A percentile compares a stretch with the other conserved stretches of the same genome.
These are phyloP conservation scores for Hypercompe scribonia DNA, from an alignment of 2,888 invertebrate genomes.

Conservation along the genomic window DNA sequence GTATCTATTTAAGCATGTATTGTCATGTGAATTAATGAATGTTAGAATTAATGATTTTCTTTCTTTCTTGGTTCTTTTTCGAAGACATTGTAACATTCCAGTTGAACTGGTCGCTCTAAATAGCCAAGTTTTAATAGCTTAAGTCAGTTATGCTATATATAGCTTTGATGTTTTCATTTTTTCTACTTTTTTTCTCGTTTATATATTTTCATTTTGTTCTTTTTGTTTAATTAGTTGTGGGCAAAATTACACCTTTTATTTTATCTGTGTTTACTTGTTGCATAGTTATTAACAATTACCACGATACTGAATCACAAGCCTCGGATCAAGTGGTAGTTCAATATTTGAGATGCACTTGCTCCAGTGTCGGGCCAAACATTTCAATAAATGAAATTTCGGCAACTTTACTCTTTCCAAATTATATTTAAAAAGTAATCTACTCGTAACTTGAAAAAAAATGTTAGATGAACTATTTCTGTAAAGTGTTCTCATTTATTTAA, in stretches of 20 bases:
- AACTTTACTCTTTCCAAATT: slow-evolving; percentile 36
- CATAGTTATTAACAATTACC: slow-evolving; percentile 31
- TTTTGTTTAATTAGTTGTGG: not conserved
- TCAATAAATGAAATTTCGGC: slow-evolving; percentile 62
- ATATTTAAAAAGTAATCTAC: not conserved
- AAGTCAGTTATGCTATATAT: no score
- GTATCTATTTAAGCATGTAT: no score
- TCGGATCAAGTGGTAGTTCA: slow-evolving; percentile 65
- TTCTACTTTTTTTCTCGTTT: no score
- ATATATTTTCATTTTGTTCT: not conserved
- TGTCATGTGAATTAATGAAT: no score
- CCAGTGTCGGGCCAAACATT: slow-evolving; percentile 62
- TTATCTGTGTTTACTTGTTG: slow-evolving; percentile 15
- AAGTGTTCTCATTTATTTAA: not conserved
- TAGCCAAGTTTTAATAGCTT: no score
- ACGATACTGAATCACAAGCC: slow-evolving; percentile 56
- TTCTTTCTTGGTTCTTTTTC: no score
- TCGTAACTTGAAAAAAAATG: not conserved
- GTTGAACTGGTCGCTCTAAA: no score
- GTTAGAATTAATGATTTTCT: no score
- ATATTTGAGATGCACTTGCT: slow-evolving; percentile 73
- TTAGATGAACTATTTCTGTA: no score
- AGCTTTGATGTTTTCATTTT: not conserved
- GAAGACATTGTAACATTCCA: no score
- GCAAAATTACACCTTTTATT: not conserved